Evolutionary conservation across 2,797 vertebrate genomes (phyloP).

Genomic region (Myoxocephalus aenaeus): DNA sequence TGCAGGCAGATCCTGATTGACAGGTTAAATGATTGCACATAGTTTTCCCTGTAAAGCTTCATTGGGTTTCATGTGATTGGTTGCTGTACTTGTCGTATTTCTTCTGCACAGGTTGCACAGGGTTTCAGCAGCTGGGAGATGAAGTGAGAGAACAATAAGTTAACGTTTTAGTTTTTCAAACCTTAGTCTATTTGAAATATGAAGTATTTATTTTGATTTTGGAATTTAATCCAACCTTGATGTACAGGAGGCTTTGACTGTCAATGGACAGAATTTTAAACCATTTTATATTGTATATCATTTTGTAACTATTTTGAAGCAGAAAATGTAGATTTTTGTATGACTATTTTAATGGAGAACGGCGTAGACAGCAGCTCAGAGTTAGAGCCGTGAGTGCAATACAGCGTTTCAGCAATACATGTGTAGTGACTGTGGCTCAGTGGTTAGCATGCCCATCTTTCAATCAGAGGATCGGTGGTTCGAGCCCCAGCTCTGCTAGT

Average conservation of each 20-base stretch:
- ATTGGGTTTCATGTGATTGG: neutral
- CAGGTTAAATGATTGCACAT: neutral
- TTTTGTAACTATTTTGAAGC: constrained; percentile 45
- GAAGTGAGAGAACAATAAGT: neutral
- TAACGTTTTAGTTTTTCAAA: neutral
- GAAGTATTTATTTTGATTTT: neutral
- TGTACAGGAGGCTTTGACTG: constrained; percentile 27
- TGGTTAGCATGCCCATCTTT: too few relatives aligned
- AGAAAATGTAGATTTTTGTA: constrained; percentile 46
- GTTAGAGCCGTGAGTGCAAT: constrained; percentile 45
- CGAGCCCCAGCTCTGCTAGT: too few relatives aligned
- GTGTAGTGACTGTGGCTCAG: constrained; percentile 9
- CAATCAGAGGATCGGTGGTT: too few relatives aligned
- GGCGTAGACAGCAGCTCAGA: neutral
- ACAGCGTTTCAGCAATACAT: constrained; percentile 77
- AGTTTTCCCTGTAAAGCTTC: neutral
- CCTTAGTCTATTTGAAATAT: neutral
- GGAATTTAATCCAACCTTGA: constrained; percentile 6
- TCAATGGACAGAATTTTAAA: constrained; percentile 40
- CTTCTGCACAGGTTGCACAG: constrained; percentile 15
- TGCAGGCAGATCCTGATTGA: neutral
- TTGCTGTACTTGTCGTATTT: constrained; percentile 2
- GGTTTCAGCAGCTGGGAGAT: constrained; percentile 6
- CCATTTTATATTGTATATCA: constrained; percentile 58
- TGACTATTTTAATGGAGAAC: constrained; percentile 39